These are phyloP conservation scores for Strix uralensis DNA, from an alignment of 2,113 vertebrate species.

Conservation along the genomic window DNA sequence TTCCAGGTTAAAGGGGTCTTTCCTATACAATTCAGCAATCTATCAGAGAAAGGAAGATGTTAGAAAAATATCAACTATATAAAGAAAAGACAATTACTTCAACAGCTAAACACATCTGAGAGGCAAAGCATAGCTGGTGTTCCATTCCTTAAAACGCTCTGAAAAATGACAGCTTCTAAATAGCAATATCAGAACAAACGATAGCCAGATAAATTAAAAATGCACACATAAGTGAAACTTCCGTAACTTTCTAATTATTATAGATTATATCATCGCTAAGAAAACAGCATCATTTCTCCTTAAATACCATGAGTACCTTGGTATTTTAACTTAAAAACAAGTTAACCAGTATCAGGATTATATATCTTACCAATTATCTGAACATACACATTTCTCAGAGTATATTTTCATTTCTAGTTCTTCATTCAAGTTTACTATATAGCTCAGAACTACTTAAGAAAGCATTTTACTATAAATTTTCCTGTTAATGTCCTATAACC, in stretches of 20 bases:
- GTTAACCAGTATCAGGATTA: not conserved
- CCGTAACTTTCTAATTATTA: not conserved
- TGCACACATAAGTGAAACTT: not conserved
- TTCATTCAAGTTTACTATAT: not conserved
- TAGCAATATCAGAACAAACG: not conserved
- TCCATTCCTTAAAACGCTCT: not conserved
- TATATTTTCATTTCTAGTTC: not conserved
- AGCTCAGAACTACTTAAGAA: not conserved
- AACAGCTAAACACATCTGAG: not conserved
- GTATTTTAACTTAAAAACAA: not conserved
- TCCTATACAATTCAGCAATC: conserved; percentile 92
- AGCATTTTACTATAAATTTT: not conserved
- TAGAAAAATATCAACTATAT: not conserved
- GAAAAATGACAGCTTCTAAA: not conserved
- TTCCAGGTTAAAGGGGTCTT: conserved; percentile 89
- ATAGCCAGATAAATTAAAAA: not conserved
- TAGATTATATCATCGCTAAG: not conserved
- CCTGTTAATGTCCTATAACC: not conserved
- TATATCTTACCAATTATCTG: not conserved
- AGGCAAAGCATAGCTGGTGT: not conserved
- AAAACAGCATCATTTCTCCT: not conserved
- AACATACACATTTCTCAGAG: not conserved
- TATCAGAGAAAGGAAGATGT: conserved; percentile 49
- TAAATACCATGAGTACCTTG: not conserved
- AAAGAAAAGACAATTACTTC: not conserved